phyloP scores from a whole-genome alignment of 92 coral and sea anemone species.

The Epizoanthus rinbou region DNA sequence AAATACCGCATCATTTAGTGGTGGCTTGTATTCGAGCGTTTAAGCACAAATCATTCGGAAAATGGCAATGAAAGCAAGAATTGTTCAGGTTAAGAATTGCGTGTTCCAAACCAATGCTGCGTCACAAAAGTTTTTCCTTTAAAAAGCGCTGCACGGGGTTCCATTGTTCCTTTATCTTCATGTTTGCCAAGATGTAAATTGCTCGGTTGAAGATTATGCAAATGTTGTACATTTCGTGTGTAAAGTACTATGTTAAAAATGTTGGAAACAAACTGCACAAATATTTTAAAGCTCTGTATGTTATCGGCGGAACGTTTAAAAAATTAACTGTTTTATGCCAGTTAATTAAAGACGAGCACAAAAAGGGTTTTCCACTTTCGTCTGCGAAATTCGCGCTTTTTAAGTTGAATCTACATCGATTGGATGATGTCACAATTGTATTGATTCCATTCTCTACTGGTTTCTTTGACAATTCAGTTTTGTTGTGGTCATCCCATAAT shows the following conservation, averaged over 20 bases:
- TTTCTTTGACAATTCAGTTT: conserved; percentile 15
- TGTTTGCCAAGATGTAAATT: conserved; percentile 43
- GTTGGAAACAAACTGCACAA: conserved; percentile 38
- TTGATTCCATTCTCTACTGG: background rate
- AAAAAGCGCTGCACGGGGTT: conserved; percentile 33
- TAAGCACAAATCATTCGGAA: background rate
- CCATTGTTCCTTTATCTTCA: conserved; percentile 10
- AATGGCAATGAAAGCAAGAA: background rate
- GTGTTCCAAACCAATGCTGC: conserved; percentile 24
- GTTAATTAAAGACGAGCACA: background rate
- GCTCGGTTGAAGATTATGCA: conserved; percentile 33
- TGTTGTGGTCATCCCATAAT: background rate
- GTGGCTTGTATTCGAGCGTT: background rate
- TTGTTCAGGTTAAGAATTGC: conserved; percentile 6
- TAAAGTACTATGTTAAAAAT: conserved; percentile 28
- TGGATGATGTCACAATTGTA: background rate
- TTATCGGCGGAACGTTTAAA: conserved; percentile 13
- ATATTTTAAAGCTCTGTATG: conserved; percentile 10
- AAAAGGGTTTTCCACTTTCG: background rate
- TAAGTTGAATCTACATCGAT: background rate
- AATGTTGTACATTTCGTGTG: conserved; percentile 44
- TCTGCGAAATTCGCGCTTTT: conserved; percentile 4
- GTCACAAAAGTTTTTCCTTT: conserved; percentile 22
- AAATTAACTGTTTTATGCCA: background rate
- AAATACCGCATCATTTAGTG: background rate